These are phyloP conservation scores for Xiphorhynchus elegans DNA, from an alignment of 2,113 vertebrate genomes.

Conservation along the genomic window DNA sequence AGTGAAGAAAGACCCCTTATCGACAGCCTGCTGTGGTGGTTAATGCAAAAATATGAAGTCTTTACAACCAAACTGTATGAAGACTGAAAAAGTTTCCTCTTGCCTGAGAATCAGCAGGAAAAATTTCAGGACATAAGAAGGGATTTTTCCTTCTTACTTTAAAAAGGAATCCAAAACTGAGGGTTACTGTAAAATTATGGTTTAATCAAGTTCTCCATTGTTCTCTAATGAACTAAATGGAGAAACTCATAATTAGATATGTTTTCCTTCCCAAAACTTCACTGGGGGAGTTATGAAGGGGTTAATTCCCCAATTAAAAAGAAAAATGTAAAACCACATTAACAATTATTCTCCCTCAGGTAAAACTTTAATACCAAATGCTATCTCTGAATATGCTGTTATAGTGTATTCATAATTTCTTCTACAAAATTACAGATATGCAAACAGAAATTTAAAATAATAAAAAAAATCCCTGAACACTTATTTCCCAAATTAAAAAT, in stretches of 20 bases:
- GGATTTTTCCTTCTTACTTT: background rate
- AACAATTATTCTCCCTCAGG: background rate
- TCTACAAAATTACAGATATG: background rate
- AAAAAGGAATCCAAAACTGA: background rate
- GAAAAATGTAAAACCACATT: background rate
- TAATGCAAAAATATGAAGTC: conserved; percentile 31
- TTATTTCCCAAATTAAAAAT: conserved; percentile 19
- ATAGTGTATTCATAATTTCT: background rate
- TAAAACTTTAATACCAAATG: background rate
- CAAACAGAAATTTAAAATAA: conserved; percentile 46
- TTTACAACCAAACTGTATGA: conserved; percentile 16
- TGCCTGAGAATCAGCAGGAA: background rate
- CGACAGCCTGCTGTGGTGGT: background rate
- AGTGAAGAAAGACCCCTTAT: conserved; percentile 1
- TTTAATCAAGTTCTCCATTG: background rate
- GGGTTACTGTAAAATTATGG: background rate
- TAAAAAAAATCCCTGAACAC: background rate
- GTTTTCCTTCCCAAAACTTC: background rate
- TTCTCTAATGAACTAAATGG: background rate
- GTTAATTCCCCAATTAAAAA: conserved; percentile 22
- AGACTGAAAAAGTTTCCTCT: conserved; percentile 19
- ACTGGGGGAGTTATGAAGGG: background rate
- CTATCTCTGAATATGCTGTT: background rate
- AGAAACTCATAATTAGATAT: background rate
- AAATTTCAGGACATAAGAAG: background rate